A percentile compares a stretch with the other conserved stretches of the same genome.
Conservation (phyloP, 2,888 invertebrate genomes). For the Plebejus argus region DNA sequence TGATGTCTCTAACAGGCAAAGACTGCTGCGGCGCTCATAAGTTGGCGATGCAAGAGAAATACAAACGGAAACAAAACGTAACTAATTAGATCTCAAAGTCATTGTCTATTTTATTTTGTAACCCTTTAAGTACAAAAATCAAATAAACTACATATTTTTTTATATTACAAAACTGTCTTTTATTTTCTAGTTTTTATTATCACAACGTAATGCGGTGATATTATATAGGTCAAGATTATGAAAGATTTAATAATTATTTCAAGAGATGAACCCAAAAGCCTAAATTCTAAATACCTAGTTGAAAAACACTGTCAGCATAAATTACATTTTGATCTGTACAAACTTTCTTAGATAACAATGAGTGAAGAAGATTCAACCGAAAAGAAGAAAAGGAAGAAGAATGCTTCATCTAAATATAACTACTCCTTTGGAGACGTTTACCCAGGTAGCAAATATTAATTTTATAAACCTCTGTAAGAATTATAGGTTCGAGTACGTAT, state of each 20-base stretch:
- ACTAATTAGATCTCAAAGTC: slow-evolving; percentile 46
- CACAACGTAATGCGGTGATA: no score
- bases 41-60: slow-evolving; percentile 65
- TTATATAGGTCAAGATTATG: no score
- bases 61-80: slow-evolving; percentile 47
- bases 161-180: not conserved
- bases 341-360: slow-evolving; percentile 46
- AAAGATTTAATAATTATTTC: no score
- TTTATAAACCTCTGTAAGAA: no score
- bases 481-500: no score
- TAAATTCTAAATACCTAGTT: no score
- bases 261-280: not conserved
- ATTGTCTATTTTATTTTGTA: slow-evolving; percentile 77
- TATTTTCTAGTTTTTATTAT: not conserved
- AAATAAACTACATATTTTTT: slow-evolving; percentile 47
- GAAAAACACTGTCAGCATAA: not conserved
- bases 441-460: slow-evolving; percentile 60
- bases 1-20: slow-evolving; percentile 61
- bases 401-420: slow-evolving; percentile 69
- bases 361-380: slow-evolving; percentile 63
- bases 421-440: slow-evolving; percentile 76
- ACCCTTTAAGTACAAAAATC: slow-evolving; percentile 56
- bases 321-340: not conserved
- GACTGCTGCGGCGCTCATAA: slow-evolving; percentile 71
- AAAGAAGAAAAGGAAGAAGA: slow-evolving; percentile 68